These are phyloP conservation scores for human DNA, from an alignment of 2,113 vertebrate genomes.

Conservation along the genomic window GRCh38 chr18:9178001-9178500, in stretches of 20 bases:
- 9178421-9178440: not conserved
- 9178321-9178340: not conserved
- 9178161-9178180: not conserved
- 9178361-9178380: not conserved
- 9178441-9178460: not conserved
- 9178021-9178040: not conserved
- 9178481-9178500: not conserved
- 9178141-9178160: not conserved
- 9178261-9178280: not conserved
- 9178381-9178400: not conserved
- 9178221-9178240: not conserved
- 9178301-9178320: not conserved
- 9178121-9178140: not conserved
- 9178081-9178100: not conserved
- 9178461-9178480: not conserved
- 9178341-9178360: not conserved
- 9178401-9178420: not conserved
- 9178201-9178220: not conserved
- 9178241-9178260: not conserved
- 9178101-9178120: not conserved
- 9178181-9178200: not conserved
- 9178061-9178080: not conserved
- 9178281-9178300: not conserved
- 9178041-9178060: not conserved
- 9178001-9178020: not conserved